Conservation (phyloP, 2,888 invertebrate species). For the Amorpha juglandis region DNA sequence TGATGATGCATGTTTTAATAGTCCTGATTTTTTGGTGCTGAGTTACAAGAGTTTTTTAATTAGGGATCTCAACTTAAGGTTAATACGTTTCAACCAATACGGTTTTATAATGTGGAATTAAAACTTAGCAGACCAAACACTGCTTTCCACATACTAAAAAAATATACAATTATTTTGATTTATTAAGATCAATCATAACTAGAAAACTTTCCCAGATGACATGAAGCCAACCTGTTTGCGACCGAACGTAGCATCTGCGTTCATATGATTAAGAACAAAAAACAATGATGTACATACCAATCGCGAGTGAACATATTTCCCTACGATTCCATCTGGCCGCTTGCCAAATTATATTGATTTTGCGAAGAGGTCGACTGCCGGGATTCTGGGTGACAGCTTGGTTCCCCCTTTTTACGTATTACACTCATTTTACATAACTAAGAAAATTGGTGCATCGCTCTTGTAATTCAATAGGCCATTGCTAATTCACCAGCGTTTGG, state of each 20-base stretch:
- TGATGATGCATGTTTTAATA: no score
- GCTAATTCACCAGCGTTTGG: no score
- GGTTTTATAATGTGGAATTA: no score
- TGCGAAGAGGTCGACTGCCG: slow-evolving; percentile 36
- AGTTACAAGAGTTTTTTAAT: no score
- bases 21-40: no score
- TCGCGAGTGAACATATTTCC: slow-evolving; percentile 61
- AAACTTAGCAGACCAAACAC: no score
- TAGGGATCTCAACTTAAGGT: no score
- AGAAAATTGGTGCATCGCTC: background rate
- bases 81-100: no score
- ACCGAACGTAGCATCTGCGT: slow-evolving; percentile 40
- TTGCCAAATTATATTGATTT: slow-evolving; percentile 62
- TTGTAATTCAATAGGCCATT: no score
- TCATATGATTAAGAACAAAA: slow-evolving; percentile 53
- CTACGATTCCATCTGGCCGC: slow-evolving; percentile 45
- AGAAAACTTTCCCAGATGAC: background rate
- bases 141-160: no score
- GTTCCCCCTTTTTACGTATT: background rate
- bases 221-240: background rate
- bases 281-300: slow-evolving; percentile 58
- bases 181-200: background rate
- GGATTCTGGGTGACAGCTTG: slow-evolving; percentile 13
- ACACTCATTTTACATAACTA: background rate
- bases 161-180: no score